Conservation (phyloP, 2,888 invertebrate species). For the Malthinus flaveolus region DNA sequence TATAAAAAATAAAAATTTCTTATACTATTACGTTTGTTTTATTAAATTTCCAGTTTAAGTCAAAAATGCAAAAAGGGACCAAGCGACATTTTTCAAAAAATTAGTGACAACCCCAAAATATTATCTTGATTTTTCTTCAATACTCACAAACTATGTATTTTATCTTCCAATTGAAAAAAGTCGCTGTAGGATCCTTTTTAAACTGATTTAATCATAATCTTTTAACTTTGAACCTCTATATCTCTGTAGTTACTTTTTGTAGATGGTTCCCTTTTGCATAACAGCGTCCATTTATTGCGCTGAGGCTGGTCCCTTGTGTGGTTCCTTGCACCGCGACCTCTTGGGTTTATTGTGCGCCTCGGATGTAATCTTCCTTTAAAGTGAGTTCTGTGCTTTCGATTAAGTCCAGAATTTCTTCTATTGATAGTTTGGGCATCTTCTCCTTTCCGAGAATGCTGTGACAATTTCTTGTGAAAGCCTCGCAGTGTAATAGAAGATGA, state of each 20-base stretch:
- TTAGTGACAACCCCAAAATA: not conserved
- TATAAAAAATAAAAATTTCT: not conserved
- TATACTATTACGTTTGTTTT: not conserved
- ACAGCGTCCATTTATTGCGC: not conserved
- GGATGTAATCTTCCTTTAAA: too few relatives aligned
- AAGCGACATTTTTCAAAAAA: constrained; percentile 4
- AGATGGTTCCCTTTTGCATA: not conserved
- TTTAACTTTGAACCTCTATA: not conserved
- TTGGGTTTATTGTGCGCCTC: too few relatives aligned
- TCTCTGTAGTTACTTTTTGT: not conserved
- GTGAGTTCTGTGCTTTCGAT: too few relatives aligned
- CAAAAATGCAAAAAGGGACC: not conserved
- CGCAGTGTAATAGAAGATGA: too few relatives aligned
- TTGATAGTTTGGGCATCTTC: too few relatives aligned
- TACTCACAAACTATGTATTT: not conserved
- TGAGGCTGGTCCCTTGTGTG: too few relatives aligned
- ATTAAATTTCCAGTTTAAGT: not conserved
- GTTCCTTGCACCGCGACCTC: too few relatives aligned
- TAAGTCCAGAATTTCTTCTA: too few relatives aligned
- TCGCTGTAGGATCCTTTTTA: not conserved
- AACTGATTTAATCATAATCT: not conserved
- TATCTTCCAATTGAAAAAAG: not conserved
- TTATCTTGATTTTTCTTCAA: too few relatives aligned
- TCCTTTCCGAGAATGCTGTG: too few relatives aligned
- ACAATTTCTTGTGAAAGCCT: too few relatives aligned